These are phyloP conservation scores for Ahaetulla prasina DNA, from an alignment of 2,113 vertebrate species.

Conservation along the genomic window DNA sequence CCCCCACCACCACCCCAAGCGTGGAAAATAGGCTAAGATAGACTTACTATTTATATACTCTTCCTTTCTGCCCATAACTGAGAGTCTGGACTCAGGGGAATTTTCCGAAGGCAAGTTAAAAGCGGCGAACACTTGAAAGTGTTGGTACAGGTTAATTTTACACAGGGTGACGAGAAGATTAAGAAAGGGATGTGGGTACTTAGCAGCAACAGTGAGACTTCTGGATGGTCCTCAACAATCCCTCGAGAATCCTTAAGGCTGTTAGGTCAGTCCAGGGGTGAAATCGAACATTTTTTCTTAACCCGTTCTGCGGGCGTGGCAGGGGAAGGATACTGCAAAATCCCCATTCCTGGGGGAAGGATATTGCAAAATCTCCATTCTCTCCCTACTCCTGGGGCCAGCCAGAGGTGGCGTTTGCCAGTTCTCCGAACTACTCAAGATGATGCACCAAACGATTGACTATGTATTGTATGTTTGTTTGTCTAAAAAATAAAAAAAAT, in stretches of 20 bases:
- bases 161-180: background rate
- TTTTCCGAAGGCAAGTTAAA: background rate
- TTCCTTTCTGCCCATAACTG: background rate
- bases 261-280: no score
- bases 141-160: background rate
- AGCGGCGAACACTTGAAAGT: background rate
- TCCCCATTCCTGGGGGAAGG: no score
- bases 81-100: background rate
- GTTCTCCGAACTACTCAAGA: no score
- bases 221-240: background rate
- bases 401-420: no score
- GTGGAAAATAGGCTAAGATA: background rate
- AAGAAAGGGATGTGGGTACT: background rate
- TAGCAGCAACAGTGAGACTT: background rate
- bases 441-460: no score
- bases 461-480: no score
- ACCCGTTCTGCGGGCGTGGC: no score
- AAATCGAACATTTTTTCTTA: no score
- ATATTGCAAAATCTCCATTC: no score
- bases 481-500: no score
- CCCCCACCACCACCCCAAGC: background rate
- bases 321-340: no score
- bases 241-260: background rate
- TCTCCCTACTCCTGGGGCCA: no score
- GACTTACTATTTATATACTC: background rate